Evolutionary conservation across 2,888 invertebrate species (phyloP).

Genomic region (Drosophila nr. medialis): DNA sequence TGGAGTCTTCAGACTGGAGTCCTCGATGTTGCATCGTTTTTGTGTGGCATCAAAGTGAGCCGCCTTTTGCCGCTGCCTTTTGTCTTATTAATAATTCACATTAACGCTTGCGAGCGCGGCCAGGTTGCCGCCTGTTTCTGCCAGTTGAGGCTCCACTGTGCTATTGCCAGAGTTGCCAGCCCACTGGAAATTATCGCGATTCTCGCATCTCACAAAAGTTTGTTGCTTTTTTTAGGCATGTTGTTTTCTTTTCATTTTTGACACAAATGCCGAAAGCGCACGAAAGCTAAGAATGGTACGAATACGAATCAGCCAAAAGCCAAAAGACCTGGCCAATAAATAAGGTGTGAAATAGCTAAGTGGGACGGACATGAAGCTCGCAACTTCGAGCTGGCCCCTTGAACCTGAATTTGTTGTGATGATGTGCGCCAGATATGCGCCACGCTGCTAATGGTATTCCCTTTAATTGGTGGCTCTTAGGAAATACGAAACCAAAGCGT

Average conservation of each 20-base stretch:
- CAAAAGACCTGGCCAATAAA: constrained; percentile 74
- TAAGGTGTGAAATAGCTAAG: constrained; percentile 83
- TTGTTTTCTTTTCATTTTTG: constrained; percentile 42
- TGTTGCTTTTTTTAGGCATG: constrained; percentile 45
- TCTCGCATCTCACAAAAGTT: constrained; percentile 48
- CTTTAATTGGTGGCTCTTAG: constrained; percentile 28
- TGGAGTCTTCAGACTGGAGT: neutral
- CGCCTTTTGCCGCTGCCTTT: constrained; percentile 79
- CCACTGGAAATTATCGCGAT: constrained; percentile 64
- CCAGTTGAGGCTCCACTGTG: constrained; percentile 12
- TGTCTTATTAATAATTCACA: constrained; percentile 85
- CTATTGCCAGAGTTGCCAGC: constrained; percentile 60
- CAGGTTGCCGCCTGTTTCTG: constrained; percentile 68
- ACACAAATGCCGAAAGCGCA: constrained; percentile 80
- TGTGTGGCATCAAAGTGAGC: constrained; percentile 68
- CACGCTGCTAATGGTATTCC: constrained; percentile 18
- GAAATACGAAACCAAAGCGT: neutral
- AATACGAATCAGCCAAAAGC: constrained; percentile 6
- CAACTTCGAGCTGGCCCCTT: constrained; percentile 2
- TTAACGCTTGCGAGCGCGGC: constrained; percentile 83
- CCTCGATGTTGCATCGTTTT: constrained; percentile 14
- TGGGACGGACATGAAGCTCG: constrained; percentile 52
- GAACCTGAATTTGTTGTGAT: constrained; percentile 25
- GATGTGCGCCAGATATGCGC: constrained; percentile 37
- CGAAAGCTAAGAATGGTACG: constrained; percentile 47